Base-by-base conservation (phyloP, 2,113 vertebrate genomes). In the Spea multiplicata region DNA sequence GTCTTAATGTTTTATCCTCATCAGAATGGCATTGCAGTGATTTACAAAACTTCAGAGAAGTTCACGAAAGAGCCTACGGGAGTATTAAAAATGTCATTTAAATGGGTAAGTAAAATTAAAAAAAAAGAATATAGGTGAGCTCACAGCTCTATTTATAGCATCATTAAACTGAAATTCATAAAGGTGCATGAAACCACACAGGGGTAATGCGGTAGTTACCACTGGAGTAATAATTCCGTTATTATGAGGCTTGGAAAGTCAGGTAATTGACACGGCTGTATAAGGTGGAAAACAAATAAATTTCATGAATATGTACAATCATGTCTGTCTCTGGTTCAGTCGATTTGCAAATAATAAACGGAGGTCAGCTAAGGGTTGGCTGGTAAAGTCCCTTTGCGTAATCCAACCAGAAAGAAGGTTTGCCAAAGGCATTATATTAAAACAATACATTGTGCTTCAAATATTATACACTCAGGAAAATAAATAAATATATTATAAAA, bases 391-490 rank as follows among this genome's bases (percentile, higher is more conserved):
- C 50, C 53, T 73, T 59, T 44, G 64, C 70, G 66, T 79, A 72
- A 66, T 55, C 30, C 30, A 50, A 45, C 5, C 47, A 16, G 65
- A 50, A 73, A 49, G 62, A 10, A 72, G 69, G 49, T 50, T 78
- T 66, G 61, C 61, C 49, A 17, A 13, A 5, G 69, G 69, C 76
- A 66, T 66, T 9, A 52, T 72, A 65, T 73, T 66, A 72, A 49
- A 66, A 79, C 76, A 79, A 79, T 79, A 73, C 69, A 53, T 73
- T 79, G n/a, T 73, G 61, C 44, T 30, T 48, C 62, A 79, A 66
- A 66, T 44, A 48, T 14, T 70, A 70, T 4, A 55, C 66, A 62
- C 44, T n/a, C 46, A 61, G 45, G 47, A 61, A 8, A 57, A 52
- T 49, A 67, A 45, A 44, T 69, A 13, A 64, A 78, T 78, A 64